A percentile compares a stretch with the other conserved stretches of the same genome.
phyloP scores from a whole-genome alignment of 2,113 vertebrate genomes.

The Pandion haliaetus region DNA sequence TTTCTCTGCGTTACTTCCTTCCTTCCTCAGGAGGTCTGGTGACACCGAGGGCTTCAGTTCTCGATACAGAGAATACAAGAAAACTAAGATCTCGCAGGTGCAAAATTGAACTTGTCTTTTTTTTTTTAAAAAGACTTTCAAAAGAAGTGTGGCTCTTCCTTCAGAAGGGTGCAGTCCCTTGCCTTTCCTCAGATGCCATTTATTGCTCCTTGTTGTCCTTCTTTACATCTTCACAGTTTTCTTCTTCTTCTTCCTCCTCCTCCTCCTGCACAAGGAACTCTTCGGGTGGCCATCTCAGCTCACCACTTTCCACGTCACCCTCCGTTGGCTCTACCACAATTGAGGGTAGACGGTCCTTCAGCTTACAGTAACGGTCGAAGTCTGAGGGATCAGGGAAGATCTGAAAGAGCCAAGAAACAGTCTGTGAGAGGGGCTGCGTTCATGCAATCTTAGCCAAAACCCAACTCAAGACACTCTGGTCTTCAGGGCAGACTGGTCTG shows the following conservation, averaged over 20 bases:
- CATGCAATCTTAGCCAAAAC: background rate
- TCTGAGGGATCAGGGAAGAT: conserved; percentile 97
- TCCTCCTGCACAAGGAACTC: conserved; percentile 91
- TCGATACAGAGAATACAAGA: conserved; percentile 66
- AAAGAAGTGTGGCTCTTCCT: conserved; percentile 58
- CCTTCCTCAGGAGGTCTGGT: conserved; percentile 76
- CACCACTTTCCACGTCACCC: conserved; percentile 94
- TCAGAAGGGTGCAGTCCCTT: conserved; percentile 63
- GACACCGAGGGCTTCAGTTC: conserved; percentile 71
- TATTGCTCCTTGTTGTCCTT: conserved; percentile 82
- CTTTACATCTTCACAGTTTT: conserved; percentile 72
- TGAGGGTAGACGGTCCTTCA: conserved; percentile 95
- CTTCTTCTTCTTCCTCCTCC: conserved; percentile 78
- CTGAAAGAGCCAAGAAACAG: conserved; percentile 71
- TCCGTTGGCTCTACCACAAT: conserved; percentile 96
- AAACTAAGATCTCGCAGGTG: conserved; percentile 78
- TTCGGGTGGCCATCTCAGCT: conserved; percentile 96
- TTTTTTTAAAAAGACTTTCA: conserved; percentile 63
- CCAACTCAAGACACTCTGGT: background rate
- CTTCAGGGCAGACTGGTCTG: background rate
- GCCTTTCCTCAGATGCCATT: conserved; percentile 43
- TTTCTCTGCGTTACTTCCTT: conserved; percentile 72
- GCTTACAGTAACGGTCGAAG: conserved; percentile 94
- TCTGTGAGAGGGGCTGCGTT: background rate
- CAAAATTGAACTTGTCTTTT: conserved; percentile 76